Conservation (phyloP, 1,140 invertebrate genomes). For the Pseudoatta argentina region DNA sequence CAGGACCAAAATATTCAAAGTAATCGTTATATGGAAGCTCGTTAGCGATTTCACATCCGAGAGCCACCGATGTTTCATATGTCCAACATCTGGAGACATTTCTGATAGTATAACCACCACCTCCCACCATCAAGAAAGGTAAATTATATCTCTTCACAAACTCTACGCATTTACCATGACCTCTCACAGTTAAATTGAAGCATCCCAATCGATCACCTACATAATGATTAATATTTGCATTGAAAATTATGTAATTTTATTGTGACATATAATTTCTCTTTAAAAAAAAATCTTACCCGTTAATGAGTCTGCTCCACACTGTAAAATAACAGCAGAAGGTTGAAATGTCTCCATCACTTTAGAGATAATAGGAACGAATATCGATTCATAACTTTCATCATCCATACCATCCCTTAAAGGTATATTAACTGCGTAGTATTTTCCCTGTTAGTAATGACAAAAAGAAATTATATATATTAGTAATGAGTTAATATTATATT, state of each 20-base stretch:
- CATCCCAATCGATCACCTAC: conserved; percentile 96
- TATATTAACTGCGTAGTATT: conserved; percentile 99
- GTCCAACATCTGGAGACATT: conserved; percentile 99
- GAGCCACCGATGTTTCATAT: conserved; percentile 98
- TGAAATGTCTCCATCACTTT: conserved; percentile 99
- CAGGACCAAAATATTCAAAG: conserved; percentile 99
- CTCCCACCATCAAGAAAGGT: conserved; percentile 98
- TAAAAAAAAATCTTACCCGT: conserved; percentile 88
- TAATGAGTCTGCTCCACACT: conserved; percentile 99
- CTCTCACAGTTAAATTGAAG: conserved; percentile 99
- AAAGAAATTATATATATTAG: background rate
- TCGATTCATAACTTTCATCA: conserved; percentile 98
- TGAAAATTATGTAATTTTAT: conserved; percentile 6
- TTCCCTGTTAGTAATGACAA: conserved; percentile 88
- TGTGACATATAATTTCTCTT: background rate
- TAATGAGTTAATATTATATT: background rate
- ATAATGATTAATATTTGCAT: conserved; percentile 37
- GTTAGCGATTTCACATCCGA: conserved; percentile 98
- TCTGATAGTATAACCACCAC: conserved; percentile 98
- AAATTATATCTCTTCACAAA: conserved; percentile 98
- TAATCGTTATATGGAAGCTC: conserved; percentile 99
- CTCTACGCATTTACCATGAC: conserved; percentile 99
- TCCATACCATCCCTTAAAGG: conserved; percentile 99
- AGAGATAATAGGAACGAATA: conserved; percentile 98
- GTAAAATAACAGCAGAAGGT: conserved; percentile 97